These are phyloP conservation scores for Rachycentron canadum DNA, from an alignment of 2,797 vertebrate genomes.

Conservation along the genomic window DNA sequence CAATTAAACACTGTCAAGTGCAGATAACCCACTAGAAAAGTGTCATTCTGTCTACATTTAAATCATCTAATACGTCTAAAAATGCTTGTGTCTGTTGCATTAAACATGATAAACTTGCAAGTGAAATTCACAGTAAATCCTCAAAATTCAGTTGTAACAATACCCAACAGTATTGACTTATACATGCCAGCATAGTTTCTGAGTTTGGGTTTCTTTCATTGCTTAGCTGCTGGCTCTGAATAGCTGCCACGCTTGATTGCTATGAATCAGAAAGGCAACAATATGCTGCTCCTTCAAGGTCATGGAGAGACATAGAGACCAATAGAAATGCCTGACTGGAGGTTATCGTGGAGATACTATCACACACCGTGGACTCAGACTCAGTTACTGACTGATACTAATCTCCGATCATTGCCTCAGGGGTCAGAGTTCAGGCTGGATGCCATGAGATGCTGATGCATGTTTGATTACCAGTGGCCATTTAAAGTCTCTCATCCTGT, in stretches of 20 bases:
- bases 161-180: constrained; percentile 28
- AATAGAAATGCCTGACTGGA: constrained; percentile 33
- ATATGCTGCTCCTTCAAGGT: constrained; percentile 50
- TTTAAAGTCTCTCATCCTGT: constrained; percentile 30
- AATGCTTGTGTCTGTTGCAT: neutral
- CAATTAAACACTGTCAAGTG: constrained; percentile 3
- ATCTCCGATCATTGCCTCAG: constrained; percentile 46
- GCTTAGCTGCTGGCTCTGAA: constrained; percentile 46
- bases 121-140: constrained; percentile 31
- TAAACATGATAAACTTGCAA: neutral
- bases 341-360: constrained; percentile 56
- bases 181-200: constrained; percentile 33
- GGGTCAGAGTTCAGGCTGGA: constrained; percentile 48
- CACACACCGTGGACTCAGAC: constrained; percentile 13
- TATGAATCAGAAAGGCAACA: constrained; percentile 60
- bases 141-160: constrained; percentile 36
- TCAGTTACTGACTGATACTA: constrained; percentile 49
- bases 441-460: constrained; percentile 23
- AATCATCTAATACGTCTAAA: neutral
- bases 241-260: constrained; percentile 45
- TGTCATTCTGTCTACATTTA: neutral
- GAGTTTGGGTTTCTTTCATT: constrained; percentile 54
- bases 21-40: neutral
- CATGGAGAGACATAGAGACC: constrained; percentile 8
- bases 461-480: constrained; percentile 38